Conservation (phyloP, 2,113 vertebrate species). For the Platysternon megacephalum region DNA sequence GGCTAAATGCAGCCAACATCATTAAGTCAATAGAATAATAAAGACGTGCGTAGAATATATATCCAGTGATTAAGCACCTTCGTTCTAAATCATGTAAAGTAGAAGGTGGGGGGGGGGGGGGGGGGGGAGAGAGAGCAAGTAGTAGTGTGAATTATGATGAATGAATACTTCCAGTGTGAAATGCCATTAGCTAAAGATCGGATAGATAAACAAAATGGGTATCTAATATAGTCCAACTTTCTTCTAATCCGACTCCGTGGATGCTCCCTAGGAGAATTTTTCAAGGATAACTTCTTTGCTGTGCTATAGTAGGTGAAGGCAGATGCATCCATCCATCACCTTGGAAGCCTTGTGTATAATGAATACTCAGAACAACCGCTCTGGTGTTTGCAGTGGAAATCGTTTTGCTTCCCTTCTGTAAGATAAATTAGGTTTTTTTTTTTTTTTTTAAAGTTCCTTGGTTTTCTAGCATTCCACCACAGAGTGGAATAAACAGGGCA, state of each 20-base stretch:
- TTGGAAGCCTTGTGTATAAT: background rate
- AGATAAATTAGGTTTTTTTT: background rate
- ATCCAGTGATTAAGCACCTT: no score
- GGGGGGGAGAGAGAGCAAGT: no score
- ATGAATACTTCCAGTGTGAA: background rate
- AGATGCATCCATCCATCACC: background rate
- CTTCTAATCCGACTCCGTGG: background rate
- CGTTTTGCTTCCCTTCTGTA: background rate
- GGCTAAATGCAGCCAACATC: background rate
- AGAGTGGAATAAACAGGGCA: background rate
- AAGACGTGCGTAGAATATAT: background rate
- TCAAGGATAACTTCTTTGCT: background rate
- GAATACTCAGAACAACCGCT: background rate
- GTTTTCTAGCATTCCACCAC: background rate
- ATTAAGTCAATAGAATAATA: fast-evolving
- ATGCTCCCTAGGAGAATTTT: background rate
- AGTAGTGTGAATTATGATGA: background rate
- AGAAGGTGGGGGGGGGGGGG: fast-evolving
- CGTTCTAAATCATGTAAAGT: background rate
- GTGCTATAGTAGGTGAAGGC: background rate
- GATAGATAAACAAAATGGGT: background rate
- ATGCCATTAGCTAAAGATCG: background rate
- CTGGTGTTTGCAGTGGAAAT: background rate
- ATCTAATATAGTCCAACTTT: background rate
- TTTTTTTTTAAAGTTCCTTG: background rate